These are phyloP conservation scores for Dendroctonus valens DNA, from an alignment of 1,140 invertebrate genomes.

Conservation along the genomic window DNA sequence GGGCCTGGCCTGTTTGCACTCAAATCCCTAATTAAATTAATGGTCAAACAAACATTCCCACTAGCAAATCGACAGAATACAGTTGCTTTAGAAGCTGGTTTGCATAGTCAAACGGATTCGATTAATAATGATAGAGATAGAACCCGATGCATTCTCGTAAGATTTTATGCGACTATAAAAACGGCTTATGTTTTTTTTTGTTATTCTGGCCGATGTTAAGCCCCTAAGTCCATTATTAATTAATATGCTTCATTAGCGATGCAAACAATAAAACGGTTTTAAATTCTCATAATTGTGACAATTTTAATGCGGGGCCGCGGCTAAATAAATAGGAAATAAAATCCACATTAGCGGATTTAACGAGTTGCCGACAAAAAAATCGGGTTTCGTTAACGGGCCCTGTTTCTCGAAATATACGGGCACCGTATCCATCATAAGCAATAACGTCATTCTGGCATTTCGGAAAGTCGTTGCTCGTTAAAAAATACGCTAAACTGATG, in stretches of 20 bases:
- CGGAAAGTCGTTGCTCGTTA: neutral
- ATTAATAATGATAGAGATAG: too few relatives aligned
- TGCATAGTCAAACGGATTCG: too few relatives aligned
- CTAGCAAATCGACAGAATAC: too few relatives aligned
- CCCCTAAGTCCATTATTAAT: slow-evolving; percentile 25
- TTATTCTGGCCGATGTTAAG: neutral
- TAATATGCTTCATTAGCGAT: slow-evolving; percentile 21
- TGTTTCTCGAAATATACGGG: slow-evolving; percentile 6
- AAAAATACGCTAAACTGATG: neutral
- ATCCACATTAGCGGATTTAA: slow-evolving; percentile 16
- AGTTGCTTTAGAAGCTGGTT: too few relatives aligned
- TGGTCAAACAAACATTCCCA: too few relatives aligned
- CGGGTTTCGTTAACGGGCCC: slow-evolving; percentile 16
- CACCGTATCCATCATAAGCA: slow-evolving; percentile 7
- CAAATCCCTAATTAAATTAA: too few relatives aligned
- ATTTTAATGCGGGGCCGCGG: slow-evolving; percentile 11
- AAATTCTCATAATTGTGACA: slow-evolving; percentile 27
- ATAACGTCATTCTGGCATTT: slow-evolving; percentile 12
- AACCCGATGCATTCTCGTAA: too few relatives aligned
- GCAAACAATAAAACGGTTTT: slow-evolving; percentile 21
- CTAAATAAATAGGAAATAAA: slow-evolving; percentile 21
- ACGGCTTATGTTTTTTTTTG: too few relatives aligned
- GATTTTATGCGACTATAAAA: too few relatives aligned
- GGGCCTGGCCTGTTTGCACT: too few relatives aligned
- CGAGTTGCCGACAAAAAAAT: slow-evolving; percentile 22